Evolutionary conservation across 2,113 vertebrate species (phyloP).

Genomic region (Erythrocercus mccallii): DNA sequence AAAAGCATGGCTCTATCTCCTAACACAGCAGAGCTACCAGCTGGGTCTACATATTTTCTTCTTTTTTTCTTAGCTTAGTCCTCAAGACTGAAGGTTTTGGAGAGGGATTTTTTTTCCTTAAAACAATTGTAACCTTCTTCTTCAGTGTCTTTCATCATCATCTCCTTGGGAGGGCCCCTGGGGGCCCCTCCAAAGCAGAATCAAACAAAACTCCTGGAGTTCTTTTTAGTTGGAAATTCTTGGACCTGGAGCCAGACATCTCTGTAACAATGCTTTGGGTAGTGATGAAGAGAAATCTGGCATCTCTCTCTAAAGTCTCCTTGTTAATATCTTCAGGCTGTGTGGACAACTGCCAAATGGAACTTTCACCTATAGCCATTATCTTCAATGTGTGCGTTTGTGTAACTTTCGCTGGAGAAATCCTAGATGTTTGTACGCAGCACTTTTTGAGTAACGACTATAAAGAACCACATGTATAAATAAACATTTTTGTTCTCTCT

Average conservation of each 20-base stretch:
- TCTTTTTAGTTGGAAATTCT: conserved; percentile 60
- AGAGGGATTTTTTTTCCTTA: neutral
- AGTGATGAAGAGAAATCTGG: conserved; percentile 26
- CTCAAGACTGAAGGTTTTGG: conserved; percentile 13
- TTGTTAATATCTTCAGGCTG: conserved; percentile 60
- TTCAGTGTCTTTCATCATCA: conserved; percentile 43
- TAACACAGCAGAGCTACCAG: neutral
- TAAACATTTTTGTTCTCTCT: conserved; percentile 46
- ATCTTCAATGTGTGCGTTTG: neutral
- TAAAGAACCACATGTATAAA: conserved; percentile 51
- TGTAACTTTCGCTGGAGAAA: conserved; percentile 27
- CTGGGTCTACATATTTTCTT: neutral
- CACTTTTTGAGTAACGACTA: conserved; percentile 16
- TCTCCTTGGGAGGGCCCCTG: conserved; percentile 44
- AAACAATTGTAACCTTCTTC: conserved; percentile 18
- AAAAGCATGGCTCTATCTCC: neutral
- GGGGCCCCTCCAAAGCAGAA: conserved; percentile 42
- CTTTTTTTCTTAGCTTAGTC: neutral
- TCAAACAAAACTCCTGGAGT: conserved; percentile 61
- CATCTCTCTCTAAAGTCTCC: conserved; percentile 13
- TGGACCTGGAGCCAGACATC: conserved; percentile 46
- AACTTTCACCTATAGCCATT: conserved; percentile 53
- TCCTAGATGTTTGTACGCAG: neutral
- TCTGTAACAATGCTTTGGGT: conserved; percentile 26
- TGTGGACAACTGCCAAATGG: conserved; percentile 53